phyloP scores from a whole-genome alignment of 2,113 vertebrate species.

The Pyrgilauda ruficollis region DNA sequence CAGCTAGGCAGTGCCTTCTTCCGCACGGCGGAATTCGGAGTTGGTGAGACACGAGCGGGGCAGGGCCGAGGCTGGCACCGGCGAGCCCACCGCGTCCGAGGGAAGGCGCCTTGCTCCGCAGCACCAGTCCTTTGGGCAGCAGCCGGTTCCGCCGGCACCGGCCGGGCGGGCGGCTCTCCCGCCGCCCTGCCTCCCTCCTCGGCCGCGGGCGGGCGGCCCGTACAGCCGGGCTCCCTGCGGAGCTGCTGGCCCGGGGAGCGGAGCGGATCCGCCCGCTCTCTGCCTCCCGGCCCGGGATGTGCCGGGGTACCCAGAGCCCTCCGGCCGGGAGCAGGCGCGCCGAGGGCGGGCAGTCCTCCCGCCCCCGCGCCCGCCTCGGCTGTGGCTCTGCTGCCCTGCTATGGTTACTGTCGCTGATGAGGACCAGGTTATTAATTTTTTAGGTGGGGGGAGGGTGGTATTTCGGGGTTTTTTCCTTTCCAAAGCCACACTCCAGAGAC shows the following conservation, averaged over 20 bases:
- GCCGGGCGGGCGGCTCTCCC: no score
- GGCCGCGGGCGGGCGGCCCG: not conserved
- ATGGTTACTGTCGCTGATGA: not conserved
- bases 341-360: not conserved
- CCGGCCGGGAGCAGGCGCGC: fast-evolving
- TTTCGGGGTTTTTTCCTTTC: not conserved
- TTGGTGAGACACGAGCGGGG: fast-evolving
- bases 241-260: not conserved
- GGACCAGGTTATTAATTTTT: not conserved
- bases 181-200: no score
- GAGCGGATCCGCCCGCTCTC: not conserved
- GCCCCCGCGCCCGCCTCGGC: not conserved
- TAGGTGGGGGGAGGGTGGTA: no score
- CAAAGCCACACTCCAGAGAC: not conserved
- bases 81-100: not conserved
- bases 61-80: not conserved
- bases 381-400: not conserved
- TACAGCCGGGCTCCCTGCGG: not conserved
- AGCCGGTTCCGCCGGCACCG: not conserved
- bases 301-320: fast-evolving
- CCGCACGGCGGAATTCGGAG: not conserved
- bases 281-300: fast-evolving
- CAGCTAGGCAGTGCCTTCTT: not conserved
- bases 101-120: not conserved
- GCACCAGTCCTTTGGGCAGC: not conserved